These are phyloP conservation scores for Ictidomys tridecemlineatus DNA, from an alignment of 2,113 vertebrate genomes.

Conservation along the genomic window DNA sequence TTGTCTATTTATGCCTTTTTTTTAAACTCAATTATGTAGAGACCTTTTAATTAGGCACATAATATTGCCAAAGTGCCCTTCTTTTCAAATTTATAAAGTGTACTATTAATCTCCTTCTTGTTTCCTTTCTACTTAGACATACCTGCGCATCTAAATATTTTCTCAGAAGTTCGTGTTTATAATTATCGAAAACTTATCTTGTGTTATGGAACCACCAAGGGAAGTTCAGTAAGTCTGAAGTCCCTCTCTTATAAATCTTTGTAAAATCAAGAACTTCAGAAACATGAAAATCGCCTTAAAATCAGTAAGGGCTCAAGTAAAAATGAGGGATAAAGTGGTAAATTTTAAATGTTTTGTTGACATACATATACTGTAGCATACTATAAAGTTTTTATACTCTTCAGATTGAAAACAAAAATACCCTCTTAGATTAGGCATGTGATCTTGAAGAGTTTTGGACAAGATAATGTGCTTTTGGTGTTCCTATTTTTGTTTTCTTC, in stretches of 20 bases:
- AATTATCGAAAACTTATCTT: slow-evolving; percentile 98
- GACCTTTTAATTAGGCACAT: neutral
- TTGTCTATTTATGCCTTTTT: neutral
- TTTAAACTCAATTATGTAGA: neutral
- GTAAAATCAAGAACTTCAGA: slow-evolving; percentile 62
- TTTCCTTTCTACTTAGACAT: slow-evolving; percentile 90
- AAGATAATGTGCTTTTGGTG: neutral
- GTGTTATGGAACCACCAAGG: slow-evolving; percentile 97
- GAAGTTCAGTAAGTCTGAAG: slow-evolving; percentile 93
- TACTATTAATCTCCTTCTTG: slow-evolving; percentile 60
- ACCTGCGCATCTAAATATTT: slow-evolving; percentile 95
- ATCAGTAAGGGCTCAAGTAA: slow-evolving; percentile 49
- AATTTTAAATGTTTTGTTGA: slow-evolving; percentile 61
- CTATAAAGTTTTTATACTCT: slow-evolving; percentile 18
- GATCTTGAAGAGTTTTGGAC: slow-evolving; percentile 34
- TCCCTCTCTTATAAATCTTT: neutral
- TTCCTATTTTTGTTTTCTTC: slow-evolving; percentile 33
- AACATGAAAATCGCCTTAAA: slow-evolving; percentile 18
- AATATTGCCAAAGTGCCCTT: slow-evolving; percentile 7
- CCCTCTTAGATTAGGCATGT: neutral
- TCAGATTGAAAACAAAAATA: slow-evolving; percentile 53
- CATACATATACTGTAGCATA: neutral
- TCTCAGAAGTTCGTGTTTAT: slow-evolving; percentile 98
- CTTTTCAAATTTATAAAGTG: slow-evolving; percentile 31
- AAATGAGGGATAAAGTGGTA: slow-evolving; percentile 55